Base-by-base conservation (phyloP, 1,140 invertebrate genomes). In the Berghia stephanieae region DNA sequence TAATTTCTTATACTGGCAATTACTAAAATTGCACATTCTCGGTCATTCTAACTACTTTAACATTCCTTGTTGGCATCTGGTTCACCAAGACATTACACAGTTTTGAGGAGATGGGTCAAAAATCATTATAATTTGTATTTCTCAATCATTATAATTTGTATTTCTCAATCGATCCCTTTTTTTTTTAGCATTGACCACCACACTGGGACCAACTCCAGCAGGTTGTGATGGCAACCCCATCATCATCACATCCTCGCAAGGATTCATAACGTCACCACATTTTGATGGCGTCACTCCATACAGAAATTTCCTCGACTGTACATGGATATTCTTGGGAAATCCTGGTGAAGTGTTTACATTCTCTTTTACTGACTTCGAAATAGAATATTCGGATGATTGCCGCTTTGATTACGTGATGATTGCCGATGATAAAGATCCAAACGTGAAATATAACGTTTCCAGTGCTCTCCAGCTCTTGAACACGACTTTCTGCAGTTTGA, bases 311-410 rank as follows among this genome's bases (percentile, higher is more conserved):
- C 18, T 75, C 10, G 52, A 63, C 72, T 75, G 72, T 36, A 40
- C 60, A 34, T 75, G 72, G 72, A 63, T 63, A 36, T 44, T 75
- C 1, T n/a, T 16, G 38, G 72, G 36, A 16, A 18, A 40, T 4
- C 72, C 72, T 10, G 72, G 72, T 1, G 6, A 75, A 24, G 55
- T 63, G 3, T 75, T 75, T 36, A 27, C 24, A 10, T 27, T 75
- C 24, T 63, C 16, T 10, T 75, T 75, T 34, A 1, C n/a, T n/a
- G 57, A 63, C 18, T 75, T 75, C 27, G 57, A 63, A 5, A 2
- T 75, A 1, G 72, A 75, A 27, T 24, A 75, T 1, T 63, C 55
- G 38, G 21, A 24, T 5, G 24, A 16, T 21, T 75, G 72, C n/a
- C 1, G 4, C 8, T 43, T n/a, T 36, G 72, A 75, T 21, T 55